A percentile compares a stretch with the other conserved stretches of the same genome.
Evolutionary conservation across 2,888 invertebrate species (phyloP).

Genomic region (Caenorhabditis sinica): DNA sequence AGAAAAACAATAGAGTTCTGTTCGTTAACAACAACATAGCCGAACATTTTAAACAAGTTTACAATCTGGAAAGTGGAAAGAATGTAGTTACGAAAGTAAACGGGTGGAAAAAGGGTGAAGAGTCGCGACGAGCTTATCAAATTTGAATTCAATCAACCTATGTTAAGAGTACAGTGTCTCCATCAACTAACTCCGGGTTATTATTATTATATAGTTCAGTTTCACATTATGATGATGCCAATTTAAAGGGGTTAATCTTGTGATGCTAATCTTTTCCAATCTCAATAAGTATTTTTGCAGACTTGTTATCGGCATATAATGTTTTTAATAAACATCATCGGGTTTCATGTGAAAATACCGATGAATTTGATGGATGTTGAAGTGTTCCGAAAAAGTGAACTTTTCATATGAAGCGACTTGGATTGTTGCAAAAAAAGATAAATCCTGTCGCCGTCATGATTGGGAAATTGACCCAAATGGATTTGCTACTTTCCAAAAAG

Average conservation of each 20-base stretch:
- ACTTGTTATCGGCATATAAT: no score
- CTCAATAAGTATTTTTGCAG: no score
- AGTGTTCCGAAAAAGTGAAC: no score
- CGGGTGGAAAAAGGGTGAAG: conserved; percentile 31
- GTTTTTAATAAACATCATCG: no score
- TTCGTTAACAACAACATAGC: conserved; percentile 65
- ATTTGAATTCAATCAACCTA: conserved; percentile 48
- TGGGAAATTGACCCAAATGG: no score
- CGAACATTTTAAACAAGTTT: conserved; percentile 55
- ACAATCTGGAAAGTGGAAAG: conserved; percentile 16
- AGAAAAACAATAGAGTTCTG: conserved; percentile 65
- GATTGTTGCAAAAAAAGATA: no score
- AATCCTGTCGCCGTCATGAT: no score
- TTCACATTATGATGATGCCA: conserved; percentile 47
- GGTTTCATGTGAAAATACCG: no score
- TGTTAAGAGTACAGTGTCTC: conserved; percentile 53
- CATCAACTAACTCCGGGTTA: conserved; percentile 42
- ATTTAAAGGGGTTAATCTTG: conserved; percentile 17
- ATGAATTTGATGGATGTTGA: no score
- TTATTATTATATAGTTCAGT: conserved; percentile 41
- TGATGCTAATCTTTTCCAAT: conserved; percentile 24
- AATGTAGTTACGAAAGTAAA: conserved; percentile 23
- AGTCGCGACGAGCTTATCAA: conserved; percentile 56
- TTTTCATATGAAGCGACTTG: no score
- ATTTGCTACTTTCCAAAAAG: no score